Percentiles rank a stretch among this genome's conserved stretches.
Evolutionary conservation across 2,113 vertebrate genomes (phyloP).

Genomic region (Phycodurus eques): DNA sequence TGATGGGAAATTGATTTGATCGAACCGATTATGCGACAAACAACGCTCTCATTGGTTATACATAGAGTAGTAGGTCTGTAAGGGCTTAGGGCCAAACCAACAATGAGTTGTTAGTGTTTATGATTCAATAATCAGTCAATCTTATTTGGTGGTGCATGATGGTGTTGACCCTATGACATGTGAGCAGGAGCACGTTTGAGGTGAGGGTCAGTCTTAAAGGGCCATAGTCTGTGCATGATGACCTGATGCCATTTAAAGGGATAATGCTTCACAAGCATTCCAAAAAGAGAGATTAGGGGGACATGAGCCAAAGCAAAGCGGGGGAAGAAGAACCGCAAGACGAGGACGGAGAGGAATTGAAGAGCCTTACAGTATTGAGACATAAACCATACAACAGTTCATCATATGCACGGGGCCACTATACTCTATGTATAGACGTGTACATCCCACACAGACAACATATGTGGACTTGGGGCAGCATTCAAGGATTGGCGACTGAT

Average conservation of each 20-base stretch:
- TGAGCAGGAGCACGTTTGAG: constrained; percentile 32
- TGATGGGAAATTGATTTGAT: constrained; percentile 10
- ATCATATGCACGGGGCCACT: constrained; percentile 9
- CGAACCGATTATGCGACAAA: neutral
- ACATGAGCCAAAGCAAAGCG: neutral
- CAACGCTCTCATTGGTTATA: neutral
- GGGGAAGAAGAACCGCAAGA: constrained; percentile 36
- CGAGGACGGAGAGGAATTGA: constrained; percentile 9
- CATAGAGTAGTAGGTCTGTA: neutral
- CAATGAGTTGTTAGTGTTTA: neutral
- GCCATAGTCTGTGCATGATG: constrained; percentile 69
- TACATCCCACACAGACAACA: constrained; percentile 22
- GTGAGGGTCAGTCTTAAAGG: constrained; percentile 72
- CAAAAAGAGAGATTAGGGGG: constrained; percentile 3
- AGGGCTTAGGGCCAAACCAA: neutral
- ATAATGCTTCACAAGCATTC: constrained; percentile 59
- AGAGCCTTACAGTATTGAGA: neutral
- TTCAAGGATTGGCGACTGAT: constrained; percentile 26
- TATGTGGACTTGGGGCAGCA: constrained; percentile 23
- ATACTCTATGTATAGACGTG: constrained; percentile 2
- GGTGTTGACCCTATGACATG: constrained; percentile 24
- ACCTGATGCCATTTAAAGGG: constrained; percentile 71
- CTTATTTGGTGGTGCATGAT: constrained; percentile 1
- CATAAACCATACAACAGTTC: constrained; percentile 8
- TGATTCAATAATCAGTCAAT: constrained; percentile 22